These are phyloP conservation scores for Thalassarche chlororhynchos DNA, from an alignment of 2,113 vertebrate genomes.

Conservation along the genomic window DNA sequence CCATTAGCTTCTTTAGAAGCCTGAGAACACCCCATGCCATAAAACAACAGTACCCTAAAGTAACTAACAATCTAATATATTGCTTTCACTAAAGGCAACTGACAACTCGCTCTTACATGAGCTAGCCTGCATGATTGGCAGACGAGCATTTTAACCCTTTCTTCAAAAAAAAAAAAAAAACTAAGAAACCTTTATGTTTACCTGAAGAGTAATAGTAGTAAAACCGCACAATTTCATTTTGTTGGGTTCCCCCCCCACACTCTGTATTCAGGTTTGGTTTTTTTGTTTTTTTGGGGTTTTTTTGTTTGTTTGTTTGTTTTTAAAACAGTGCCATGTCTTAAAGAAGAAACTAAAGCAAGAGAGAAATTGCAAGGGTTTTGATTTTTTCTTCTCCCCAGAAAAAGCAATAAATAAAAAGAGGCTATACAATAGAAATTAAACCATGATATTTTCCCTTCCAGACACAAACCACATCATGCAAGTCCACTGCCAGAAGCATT, in stretches of 20 bases:
- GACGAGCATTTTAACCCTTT: constrained; percentile 22
- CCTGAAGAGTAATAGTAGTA: background rate
- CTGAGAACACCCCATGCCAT: constrained; percentile 44
- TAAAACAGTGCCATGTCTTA: background rate
- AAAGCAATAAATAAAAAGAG: constrained; percentile 14
- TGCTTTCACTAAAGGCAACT: constrained; percentile 52
- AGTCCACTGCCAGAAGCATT: constrained; percentile 27
- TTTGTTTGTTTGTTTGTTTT: too few relatives aligned
- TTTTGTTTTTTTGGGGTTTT: background rate
- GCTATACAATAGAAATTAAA: constrained; percentile 49
- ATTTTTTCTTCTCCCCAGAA: background rate
- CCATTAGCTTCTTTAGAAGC: constrained; percentile 53
- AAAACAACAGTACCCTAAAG: constrained; percentile 65
- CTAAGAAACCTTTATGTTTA: background rate
- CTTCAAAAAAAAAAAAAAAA: background rate
- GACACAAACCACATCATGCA: constrained; percentile 6
- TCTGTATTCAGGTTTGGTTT: background rate
- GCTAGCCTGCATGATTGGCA: constrained; percentile 31
- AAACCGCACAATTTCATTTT: background rate
- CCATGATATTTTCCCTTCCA: background rate
- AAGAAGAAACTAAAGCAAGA: background rate
- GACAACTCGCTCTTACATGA: constrained; percentile 18
- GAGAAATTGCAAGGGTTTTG: background rate
- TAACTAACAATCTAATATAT: constrained; percentile 53
- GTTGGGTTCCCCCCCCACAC: background rate